Conservation (phyloP, 2,797 vertebrate genomes). For the Rousettus madagascariensis region DNA sequence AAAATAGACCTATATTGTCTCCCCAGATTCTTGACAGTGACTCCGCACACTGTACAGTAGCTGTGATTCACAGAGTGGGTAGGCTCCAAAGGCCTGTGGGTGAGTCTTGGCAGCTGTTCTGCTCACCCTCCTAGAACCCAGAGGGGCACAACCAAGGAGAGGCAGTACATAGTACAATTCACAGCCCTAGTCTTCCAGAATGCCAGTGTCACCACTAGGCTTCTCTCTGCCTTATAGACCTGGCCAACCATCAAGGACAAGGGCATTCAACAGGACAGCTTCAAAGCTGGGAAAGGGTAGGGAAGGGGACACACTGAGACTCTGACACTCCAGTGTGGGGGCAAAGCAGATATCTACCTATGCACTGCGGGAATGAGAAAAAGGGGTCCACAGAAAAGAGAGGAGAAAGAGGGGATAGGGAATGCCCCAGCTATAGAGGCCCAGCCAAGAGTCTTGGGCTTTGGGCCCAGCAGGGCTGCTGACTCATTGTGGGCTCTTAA, state of each 20-base stretch:
- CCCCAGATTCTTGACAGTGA: slow-evolving; percentile 78
- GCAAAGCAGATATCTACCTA: not conserved
- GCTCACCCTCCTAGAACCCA: slow-evolving; percentile 14
- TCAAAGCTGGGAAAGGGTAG: not conserved
- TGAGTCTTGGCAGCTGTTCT: slow-evolving; percentile 68
- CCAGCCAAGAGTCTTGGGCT: slow-evolving; percentile 29
- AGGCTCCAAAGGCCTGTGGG: slow-evolving; percentile 70
- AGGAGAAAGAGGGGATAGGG: fast-evolving
- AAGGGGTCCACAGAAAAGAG: not conserved
- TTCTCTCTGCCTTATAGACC: not conserved
- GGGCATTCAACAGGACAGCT: not conserved
- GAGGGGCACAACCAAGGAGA: slow-evolving; percentile 47
- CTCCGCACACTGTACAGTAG: slow-evolving; percentile 77
- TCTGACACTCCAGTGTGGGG: not conserved
- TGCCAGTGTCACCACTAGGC: not conserved
- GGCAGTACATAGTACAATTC: not conserved
- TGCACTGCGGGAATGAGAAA: not conserved
- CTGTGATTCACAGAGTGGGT: slow-evolving; percentile 78
- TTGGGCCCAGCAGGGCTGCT: slow-evolving; percentile 21
- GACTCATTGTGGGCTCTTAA: slow-evolving; percentile 50
- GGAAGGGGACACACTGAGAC: not conserved
- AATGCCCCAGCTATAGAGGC: not conserved
- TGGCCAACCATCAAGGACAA: not conserved
- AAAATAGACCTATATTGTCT: slow-evolving; percentile 68
- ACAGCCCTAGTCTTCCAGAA: not conserved